Evolutionary conservation across 2,113 vertebrate species (phyloP).

Genomic region (Pachyramphus minor): DNA sequence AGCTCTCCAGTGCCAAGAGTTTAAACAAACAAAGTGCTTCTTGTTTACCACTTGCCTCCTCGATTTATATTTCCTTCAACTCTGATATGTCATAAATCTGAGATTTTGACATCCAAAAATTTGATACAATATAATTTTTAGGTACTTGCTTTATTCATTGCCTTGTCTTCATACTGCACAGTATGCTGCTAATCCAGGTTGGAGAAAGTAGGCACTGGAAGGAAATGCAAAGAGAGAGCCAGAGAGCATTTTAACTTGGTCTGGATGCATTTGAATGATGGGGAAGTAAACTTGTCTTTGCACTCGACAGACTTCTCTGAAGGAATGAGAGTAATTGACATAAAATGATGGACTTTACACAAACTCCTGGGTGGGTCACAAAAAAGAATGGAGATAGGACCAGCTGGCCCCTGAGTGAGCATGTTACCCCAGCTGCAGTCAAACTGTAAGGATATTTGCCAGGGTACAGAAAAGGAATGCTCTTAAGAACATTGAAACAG

Average conservation of each 20-base stretch:
- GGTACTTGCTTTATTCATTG: not conserved
- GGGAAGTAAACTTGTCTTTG: not conserved
- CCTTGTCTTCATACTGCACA: not conserved
- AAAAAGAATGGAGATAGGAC: not conserved
- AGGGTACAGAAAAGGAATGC: not conserved
- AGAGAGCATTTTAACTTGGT: not conserved
- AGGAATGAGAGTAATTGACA: not conserved
- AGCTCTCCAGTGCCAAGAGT: not conserved
- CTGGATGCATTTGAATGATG: not conserved
- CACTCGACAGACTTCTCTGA: not conserved
- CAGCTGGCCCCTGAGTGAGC: not conserved
- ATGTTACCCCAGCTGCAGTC: not conserved
- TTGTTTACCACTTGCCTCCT: not conserved
- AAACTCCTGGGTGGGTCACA: not conserved
- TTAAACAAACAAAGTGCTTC: not conserved
- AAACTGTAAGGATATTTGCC: not conserved
- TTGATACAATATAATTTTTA: not conserved
- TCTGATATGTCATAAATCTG: not conserved
- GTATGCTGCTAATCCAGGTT: not conserved
- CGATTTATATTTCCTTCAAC: not conserved
- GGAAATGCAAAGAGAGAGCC: not conserved
- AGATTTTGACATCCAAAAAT: not conserved
- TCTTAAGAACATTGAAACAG: not conserved
- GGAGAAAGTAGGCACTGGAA: not conserved
- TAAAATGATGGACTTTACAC: not conserved